Percentiles rank a stretch among this genome's conserved stretches.
Evolutionary conservation across 2,888 invertebrate genomes (phyloP).

Genomic region (Limnephilus marmoratus): DNA sequence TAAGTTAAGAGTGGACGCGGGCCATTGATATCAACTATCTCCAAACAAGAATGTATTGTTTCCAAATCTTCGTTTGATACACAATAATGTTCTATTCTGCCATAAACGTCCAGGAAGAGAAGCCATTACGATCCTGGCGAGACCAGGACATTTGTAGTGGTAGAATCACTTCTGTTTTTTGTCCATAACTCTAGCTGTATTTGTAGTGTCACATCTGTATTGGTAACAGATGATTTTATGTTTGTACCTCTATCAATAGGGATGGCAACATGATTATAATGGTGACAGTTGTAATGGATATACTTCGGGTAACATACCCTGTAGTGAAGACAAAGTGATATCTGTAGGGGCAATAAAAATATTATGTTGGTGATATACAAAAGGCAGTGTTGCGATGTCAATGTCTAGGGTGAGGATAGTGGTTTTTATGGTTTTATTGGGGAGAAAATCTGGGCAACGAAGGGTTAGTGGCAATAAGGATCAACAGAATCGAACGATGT

Average conservation of each 20-base stretch:
- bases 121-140: not conserved
- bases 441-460: not conserved
- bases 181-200: not conserved
- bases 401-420: not conserved
- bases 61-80: slow-evolving; percentile 34
- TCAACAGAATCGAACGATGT: not conserved
- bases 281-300: too few species aligned
- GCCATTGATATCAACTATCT: slow-evolving; percentile 31
- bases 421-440: not conserved
- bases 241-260: too few species aligned
- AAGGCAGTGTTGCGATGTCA: not conserved
- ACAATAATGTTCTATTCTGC: slow-evolving; percentile 17
- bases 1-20: slow-evolving; percentile 35
- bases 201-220: not conserved
- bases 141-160: not conserved
- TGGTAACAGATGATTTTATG: not conserved
- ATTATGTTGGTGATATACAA: not conserved
- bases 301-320: too few species aligned
- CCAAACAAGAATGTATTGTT: slow-evolving; percentile 38
- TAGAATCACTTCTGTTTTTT: not conserved
- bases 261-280: too few species aligned
- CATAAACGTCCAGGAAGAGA: not conserved
- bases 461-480: not conserved
- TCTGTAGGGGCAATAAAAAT: not conserved
- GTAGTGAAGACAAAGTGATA: too few species aligned